These are phyloP conservation scores for Cyanoderma ruficeps DNA, from an alignment of 2,113 vertebrate genomes.

Conservation along the genomic window DNA sequence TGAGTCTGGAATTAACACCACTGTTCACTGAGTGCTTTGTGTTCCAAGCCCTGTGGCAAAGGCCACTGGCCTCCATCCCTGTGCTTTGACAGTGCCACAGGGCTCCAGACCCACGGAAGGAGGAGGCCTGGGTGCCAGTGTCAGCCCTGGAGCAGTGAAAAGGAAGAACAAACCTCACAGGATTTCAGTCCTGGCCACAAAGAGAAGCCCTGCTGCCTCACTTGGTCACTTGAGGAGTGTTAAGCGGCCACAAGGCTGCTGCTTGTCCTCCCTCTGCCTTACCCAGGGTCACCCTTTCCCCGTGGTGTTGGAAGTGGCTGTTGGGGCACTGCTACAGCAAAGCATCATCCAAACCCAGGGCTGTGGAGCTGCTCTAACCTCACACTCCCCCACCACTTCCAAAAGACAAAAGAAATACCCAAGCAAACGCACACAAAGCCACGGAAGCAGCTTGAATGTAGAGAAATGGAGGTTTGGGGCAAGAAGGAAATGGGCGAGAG, in stretches of 20 bases:
- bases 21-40: background rate
- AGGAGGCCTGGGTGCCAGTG: background rate
- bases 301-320: accelerated
- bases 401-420: background rate
- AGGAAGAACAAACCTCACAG: background rate
- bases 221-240: background rate
- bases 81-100: background rate
- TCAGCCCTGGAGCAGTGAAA: accelerated
- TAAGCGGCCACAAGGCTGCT: accelerated
- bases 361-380: background rate
- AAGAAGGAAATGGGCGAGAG: background rate
- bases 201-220: background rate
- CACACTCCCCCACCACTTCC: background rate
- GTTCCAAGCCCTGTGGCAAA: background rate
- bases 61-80: background rate
- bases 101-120: background rate
- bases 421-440: background rate
- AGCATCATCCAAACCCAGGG: background rate
- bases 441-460: background rate
- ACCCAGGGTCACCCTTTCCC: background rate
- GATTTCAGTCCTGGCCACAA: background rate
- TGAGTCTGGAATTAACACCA: background rate
- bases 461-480: background rate
- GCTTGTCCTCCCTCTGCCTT: background rate
- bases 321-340: background rate